A percentile compares a stretch with the other conserved stretches of the same genome.
phyloP scores from a whole-genome alignment of 2,888 invertebrate genomes.

The Cylloceria caligata region DNA sequence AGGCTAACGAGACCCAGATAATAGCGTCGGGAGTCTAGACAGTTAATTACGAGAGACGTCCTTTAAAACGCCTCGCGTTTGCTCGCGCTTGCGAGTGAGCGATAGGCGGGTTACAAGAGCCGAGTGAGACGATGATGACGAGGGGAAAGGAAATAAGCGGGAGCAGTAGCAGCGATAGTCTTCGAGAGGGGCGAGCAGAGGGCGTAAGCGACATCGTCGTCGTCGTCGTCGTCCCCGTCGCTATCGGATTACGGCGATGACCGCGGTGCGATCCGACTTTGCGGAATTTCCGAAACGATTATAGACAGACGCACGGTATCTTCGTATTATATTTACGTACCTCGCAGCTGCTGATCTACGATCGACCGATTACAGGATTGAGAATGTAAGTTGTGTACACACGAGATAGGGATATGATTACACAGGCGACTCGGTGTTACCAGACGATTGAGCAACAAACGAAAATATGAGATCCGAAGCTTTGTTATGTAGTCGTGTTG shows the following conservation, averaged over 20 bases:
- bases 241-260: background rate
- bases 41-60: constrained; percentile 81
- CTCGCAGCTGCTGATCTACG: background rate
- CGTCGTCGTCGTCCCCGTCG: background rate
- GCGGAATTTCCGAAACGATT: constrained; percentile 11
- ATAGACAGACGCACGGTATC: background rate
- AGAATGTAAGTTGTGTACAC: background rate
- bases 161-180: background rate
- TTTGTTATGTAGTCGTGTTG: background rate
- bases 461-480: constrained; percentile 5
- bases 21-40: constrained; percentile 82
- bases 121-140: constrained; percentile 1
- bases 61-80: constrained; percentile 74
- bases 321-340: background rate
- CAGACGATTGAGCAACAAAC: background rate
- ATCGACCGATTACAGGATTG: background rate
- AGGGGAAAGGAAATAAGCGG: constrained; percentile 2
- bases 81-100: constrained; percentile 30
- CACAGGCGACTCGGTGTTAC: constrained; percentile 5
- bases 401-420: constrained; percentile 19
- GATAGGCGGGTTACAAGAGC: constrained; percentile 23
- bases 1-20: constrained; percentile 83
- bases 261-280: constrained; percentile 14
- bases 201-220: background rate
- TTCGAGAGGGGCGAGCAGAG: background rate